Percentiles rank a stretch among this genome's conserved stretches.
Conservation (phyloP, 2,888 invertebrate species). For the Oligia fasciuncula region DNA sequence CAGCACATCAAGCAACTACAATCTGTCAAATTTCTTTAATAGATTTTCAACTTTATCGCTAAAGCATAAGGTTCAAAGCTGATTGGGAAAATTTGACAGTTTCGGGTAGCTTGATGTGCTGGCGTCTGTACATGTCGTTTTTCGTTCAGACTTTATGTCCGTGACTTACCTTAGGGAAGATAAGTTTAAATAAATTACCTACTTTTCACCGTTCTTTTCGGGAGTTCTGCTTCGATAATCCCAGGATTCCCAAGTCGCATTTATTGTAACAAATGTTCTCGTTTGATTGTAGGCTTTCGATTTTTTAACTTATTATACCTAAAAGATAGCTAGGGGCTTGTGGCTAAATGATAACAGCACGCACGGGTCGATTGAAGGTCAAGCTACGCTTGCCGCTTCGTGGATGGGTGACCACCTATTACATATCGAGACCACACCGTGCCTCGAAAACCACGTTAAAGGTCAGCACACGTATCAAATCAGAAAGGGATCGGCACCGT, state of each 20-base stretch:
- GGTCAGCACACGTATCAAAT: too few relatives aligned
- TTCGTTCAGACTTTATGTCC: constrained; percentile 36
- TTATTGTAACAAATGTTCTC: neutral
- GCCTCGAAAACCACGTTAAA: neutral
- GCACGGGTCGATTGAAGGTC: neutral
- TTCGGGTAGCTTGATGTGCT: too few relatives aligned
- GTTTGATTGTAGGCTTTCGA: neutral
- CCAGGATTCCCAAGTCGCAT: neutral
- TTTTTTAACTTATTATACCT: neutral
- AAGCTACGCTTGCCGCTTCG: neutral
- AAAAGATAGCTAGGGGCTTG: too few relatives aligned
- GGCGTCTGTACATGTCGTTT: constrained; percentile 31
- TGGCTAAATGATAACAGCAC: neutral
- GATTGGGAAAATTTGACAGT: too few relatives aligned
- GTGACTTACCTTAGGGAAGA: constrained; percentile 24
- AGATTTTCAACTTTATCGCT: too few relatives aligned
- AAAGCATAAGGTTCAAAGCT: too few relatives aligned
- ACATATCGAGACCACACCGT: neutral
- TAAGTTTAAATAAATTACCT: constrained; percentile 30
- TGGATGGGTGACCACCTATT: neutral
- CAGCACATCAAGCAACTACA: too few relatives aligned
- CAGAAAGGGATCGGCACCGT: too few relatives aligned
- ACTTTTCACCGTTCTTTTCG: constrained; percentile 25
- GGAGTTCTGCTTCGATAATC: constrained; percentile 8
- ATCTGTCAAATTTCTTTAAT: too few relatives aligned